Conservation (phyloP, 1,140 invertebrate species). For the Cydia splendana region DNA sequence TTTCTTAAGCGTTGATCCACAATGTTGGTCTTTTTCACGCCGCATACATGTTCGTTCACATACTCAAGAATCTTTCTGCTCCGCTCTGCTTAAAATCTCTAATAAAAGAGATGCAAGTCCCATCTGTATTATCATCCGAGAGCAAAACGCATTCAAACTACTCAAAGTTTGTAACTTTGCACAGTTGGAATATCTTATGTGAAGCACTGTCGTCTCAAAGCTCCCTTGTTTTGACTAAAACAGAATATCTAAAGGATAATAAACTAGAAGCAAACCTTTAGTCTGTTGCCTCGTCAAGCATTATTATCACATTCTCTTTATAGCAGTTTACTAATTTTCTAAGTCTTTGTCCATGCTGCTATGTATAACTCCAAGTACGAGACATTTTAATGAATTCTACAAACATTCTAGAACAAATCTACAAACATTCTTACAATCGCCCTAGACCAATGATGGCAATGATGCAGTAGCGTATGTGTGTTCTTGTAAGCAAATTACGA, state of each 20-base stretch:
- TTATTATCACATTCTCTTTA: neutral
- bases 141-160: neutral
- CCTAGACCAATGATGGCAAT: too few species aligned
- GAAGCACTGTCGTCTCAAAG: conserved; percentile 6
- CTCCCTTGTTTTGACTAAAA: neutral
- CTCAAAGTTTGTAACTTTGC: neutral
- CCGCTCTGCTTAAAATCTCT: neutral
- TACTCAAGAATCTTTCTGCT: neutral
- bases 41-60: too few species aligned
- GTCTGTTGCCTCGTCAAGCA: neutral
- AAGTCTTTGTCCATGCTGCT: too few species aligned
- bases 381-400: too few species aligned
- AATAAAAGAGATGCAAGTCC: neutral
- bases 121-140: conserved; percentile 1
- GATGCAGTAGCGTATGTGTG: too few species aligned
- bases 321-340: too few species aligned
- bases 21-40: too few species aligned
- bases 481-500: too few species aligned
- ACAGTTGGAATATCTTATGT: conserved; percentile 8
- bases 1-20: too few species aligned
- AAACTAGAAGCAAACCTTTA: neutral
- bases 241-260: conserved; percentile 2
- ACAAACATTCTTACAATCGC: too few species aligned
- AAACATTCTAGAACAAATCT: too few species aligned
- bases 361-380: too few species aligned